phyloP scores from a whole-genome alignment of 1,140 invertebrate species.

The Nephila pilipes region DNA sequence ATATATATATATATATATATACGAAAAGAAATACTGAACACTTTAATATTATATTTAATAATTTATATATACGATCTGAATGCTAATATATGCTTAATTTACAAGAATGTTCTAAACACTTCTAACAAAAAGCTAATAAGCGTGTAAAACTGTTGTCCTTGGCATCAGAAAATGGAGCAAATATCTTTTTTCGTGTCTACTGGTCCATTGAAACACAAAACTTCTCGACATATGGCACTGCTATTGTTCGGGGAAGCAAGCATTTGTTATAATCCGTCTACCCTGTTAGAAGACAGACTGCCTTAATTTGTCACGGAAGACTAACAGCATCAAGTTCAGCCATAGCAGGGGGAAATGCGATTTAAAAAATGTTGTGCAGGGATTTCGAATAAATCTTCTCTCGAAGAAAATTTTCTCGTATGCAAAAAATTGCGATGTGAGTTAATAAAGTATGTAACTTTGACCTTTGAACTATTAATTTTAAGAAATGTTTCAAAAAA shows the following conservation, averaged over 20 bases:
- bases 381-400: neutral
- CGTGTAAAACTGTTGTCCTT: neutral
- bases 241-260: slow-evolving; percentile 26
- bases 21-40: too few species aligned
- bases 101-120: too few species aligned
- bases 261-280: slow-evolving; percentile 27
- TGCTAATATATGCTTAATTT: too few species aligned
- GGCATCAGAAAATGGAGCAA: neutral
- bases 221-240: slow-evolving; percentile 10
- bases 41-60: too few species aligned
- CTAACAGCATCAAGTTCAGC: slow-evolving; percentile 30
- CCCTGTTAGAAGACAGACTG: slow-evolving; percentile 27
- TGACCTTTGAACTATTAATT: too few species aligned
- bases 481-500: too few species aligned
- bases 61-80: too few species aligned
- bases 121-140: neutral
- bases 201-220: neutral
- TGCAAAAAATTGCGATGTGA: too few species aligned
- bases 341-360: neutral
- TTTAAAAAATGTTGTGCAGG: neutral
- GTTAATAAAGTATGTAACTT: too few species aligned
- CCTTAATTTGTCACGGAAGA: slow-evolving; percentile 42
- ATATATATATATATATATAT: too few species aligned
- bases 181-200: neutral
- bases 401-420: too few species aligned